These are phyloP conservation scores for Dipodomys stephensi DNA, from an alignment of 2,113 vertebrate genomes.

Conservation along the genomic window DNA sequence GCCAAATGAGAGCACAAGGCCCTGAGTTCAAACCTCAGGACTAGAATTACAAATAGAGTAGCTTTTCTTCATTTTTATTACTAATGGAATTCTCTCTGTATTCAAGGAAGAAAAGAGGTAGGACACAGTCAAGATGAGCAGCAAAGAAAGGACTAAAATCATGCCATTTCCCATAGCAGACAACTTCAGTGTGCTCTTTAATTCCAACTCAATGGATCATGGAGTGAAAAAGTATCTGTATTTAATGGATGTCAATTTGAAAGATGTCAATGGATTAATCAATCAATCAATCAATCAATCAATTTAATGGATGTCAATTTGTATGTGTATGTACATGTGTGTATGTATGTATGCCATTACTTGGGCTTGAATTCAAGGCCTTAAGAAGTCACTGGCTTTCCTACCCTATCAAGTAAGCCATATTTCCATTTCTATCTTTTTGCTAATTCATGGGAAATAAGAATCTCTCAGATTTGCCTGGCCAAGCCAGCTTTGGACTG, in stretches of 20 bases:
- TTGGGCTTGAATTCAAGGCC: no score
- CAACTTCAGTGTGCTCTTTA: not conserved
- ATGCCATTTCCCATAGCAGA: not conserved
- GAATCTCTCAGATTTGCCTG: no score
- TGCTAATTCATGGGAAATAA: no score
- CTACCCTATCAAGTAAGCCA: no score
- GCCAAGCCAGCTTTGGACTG: no score
- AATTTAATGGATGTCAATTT: not conserved
- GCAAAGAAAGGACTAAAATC: not conserved
- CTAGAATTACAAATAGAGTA: no score
- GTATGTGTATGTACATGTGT: not conserved
- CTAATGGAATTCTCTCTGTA: not conserved
- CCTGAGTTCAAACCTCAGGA: no score
- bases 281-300: no score
- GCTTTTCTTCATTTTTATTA: constrained; percentile 18
- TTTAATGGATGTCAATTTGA: not conserved
- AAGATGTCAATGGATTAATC: not conserved
- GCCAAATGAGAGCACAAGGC: no score
- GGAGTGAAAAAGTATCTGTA: not conserved
- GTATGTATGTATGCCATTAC: no score
- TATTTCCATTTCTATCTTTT: no score
- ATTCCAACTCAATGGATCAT: not conserved
- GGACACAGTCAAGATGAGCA: not conserved
- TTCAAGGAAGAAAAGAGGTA: not conserved
- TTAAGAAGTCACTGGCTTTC: no score